Conservation (phyloP, 2,797 vertebrate species). For the Amazona finschi region DNA sequence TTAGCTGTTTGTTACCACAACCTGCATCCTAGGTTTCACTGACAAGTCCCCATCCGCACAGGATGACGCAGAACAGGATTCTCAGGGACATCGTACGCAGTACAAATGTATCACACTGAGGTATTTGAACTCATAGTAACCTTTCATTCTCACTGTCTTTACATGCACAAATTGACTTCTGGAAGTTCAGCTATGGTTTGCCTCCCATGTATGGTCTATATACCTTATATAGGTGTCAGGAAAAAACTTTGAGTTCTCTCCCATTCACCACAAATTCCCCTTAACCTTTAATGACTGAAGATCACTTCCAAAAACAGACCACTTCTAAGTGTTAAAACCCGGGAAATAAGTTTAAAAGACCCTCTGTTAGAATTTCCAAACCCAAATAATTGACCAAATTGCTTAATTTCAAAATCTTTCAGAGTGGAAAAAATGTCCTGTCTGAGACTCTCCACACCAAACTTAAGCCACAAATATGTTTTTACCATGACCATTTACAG, state of each 20-base stretch:
- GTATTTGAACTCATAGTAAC: not conserved
- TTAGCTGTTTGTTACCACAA: not conserved
- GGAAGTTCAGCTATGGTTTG: not conserved
- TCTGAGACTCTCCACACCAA: not conserved
- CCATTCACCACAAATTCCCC: not conserved
- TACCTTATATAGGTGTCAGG: not conserved
- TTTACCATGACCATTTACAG: not conserved
- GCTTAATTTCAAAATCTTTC: conserved; percentile 8
- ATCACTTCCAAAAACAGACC: not conserved
- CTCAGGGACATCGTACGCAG: not conserved
- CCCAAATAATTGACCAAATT: not conserved
- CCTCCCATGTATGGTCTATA: not conserved
- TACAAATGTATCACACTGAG: not conserved
- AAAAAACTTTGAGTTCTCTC: not conserved
- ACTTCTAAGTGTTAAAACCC: not conserved
- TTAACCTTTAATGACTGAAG: not conserved
- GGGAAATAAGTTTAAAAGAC: not conserved
- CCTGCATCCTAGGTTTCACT: not conserved
- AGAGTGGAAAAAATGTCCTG: not conserved
- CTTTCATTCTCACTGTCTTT: not conserved
- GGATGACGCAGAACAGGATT: not conserved
- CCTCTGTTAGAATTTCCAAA: not conserved
- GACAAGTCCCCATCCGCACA: not conserved
- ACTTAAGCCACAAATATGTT: not conserved
- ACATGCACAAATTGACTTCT: not conserved